These are phyloP conservation scores for Mesembrinibis cayennensis DNA, from an alignment of 2,113 vertebrate species.

Conservation along the genomic window DNA sequence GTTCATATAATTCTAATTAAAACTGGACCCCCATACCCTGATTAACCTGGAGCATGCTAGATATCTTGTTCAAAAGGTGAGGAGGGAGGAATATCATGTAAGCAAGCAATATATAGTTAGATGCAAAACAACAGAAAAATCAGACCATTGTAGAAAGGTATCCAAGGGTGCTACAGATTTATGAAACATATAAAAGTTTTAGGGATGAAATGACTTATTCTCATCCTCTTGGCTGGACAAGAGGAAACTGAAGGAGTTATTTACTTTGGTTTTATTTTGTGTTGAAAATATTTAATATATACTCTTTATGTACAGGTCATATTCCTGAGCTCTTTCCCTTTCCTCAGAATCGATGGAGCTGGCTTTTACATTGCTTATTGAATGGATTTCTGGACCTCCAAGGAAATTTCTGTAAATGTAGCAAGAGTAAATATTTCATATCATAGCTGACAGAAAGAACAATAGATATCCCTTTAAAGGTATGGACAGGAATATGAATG, in stretches of 20 bases:
- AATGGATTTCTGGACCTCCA: background rate
- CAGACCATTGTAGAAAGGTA: background rate
- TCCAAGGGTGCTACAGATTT: background rate
- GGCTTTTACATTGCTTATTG: background rate
- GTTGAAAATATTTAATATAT: background rate
- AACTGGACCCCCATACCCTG: background rate
- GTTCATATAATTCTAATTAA: background rate
- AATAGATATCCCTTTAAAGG: slow-evolving; percentile 16
- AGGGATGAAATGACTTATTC: background rate
- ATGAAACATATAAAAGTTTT: background rate
- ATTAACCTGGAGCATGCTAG: background rate
- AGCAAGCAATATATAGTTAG: background rate
- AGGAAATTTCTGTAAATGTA: background rate
- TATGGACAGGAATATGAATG: background rate
- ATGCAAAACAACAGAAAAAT: background rate
- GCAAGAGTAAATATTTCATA: background rate
- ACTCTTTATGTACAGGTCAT: background rate
- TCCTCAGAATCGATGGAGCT: background rate
- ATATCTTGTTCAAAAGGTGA: background rate
- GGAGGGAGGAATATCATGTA: background rate
- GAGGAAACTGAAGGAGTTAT: background rate
- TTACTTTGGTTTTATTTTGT: background rate
- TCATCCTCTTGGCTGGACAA: background rate
- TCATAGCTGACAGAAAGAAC: background rate
- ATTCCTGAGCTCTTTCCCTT: background rate